A percentile compares a stretch with the other conserved stretches of the same genome.
Conservation (phyloP, 37 sponge, comb jelly and placozoan genomes). For the Tethya wilhelma region DNA sequence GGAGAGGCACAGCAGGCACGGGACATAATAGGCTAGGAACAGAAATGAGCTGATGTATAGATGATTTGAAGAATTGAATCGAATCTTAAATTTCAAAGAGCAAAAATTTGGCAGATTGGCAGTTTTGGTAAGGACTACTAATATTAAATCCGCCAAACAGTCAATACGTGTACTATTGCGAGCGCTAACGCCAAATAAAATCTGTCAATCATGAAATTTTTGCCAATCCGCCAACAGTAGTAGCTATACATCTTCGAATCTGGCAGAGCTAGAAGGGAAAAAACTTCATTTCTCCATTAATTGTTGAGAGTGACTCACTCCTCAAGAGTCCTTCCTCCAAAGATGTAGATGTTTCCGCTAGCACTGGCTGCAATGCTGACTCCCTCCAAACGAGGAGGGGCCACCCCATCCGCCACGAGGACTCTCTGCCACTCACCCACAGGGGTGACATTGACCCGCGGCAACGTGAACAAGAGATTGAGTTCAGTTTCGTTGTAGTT, state of each 20-base stretch:
- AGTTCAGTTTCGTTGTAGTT: slow-evolving; percentile 8
- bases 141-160: too few relatives aligned
- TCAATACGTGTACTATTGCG: too few relatives aligned
- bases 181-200: too few relatives aligned
- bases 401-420: neutral
- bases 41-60: neutral
- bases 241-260: too few relatives aligned
- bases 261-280: neutral
- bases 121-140: too few relatives aligned
- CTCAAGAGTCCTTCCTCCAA: slow-evolving; percentile 52
- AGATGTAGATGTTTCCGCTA: slow-evolving; percentile 22
- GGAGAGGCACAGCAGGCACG: neutral
- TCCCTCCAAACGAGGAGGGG: neutral
- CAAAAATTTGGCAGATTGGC: too few relatives aligned
- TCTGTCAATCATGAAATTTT: too few relatives aligned
- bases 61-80: too few relatives aligned
- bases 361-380: neutral
- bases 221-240: too few relatives aligned
- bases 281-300: too few relatives aligned
- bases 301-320: slow-evolving; percentile 27
- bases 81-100: too few relatives aligned
- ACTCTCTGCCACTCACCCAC: slow-evolving; percentile 5
- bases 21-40: neutral
- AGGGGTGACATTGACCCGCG: neutral
- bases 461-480: neutral